Base-by-base conservation (phyloP, 1,140 invertebrate genomes). In the Bombus superbus region DNA sequence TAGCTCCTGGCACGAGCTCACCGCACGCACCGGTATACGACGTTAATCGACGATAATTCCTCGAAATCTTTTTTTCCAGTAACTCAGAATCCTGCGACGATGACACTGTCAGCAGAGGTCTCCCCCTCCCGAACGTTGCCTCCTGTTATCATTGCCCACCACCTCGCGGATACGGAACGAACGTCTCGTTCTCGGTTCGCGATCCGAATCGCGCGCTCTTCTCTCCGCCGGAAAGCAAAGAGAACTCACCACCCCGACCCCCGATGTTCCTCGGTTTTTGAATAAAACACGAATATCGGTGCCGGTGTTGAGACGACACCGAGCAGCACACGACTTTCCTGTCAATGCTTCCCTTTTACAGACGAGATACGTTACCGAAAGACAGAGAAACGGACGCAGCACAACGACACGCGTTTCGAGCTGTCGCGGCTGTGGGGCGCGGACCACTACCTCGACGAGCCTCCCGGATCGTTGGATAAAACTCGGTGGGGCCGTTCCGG, bases 401-500 rank as follows among this genome's bases (percentile, higher is more conserved):
- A 32, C 81, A 74, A 82, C 76, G 76, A 76, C 89, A 71, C 83
- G 72, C 90, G 88, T 81, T 87, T 85, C 85, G 73, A 92, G 91
- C 88, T 93, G 88, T 91, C 92, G 91, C 93, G 93, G 83, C 91
- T 92, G 88, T 93, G 92, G 94, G 94, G 94, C 94, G 94, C 94
- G 93, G 94, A 92, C 93, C 93, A 94, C 93, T 94, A 93, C 91
- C 92, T 93, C 89, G 93, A 94, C 93, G 92, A 94, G 93, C 93
- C 92, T 92, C 94, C 94, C 94, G 94, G 94, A 95, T 94, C 94
- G 94, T 94, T 94, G 91, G 92, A 93, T 92, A 92, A 94, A 94
- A 94, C 94, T 94, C 91, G 88, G 91, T 90, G 90, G 90, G 89
- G 94, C 93, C 90, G 90, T 94, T 95, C 94, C 93, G 91, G 91